Base-by-base conservation (phyloP, 2,797 vertebrate genomes). In the Corythornis leucogaster region DNA sequence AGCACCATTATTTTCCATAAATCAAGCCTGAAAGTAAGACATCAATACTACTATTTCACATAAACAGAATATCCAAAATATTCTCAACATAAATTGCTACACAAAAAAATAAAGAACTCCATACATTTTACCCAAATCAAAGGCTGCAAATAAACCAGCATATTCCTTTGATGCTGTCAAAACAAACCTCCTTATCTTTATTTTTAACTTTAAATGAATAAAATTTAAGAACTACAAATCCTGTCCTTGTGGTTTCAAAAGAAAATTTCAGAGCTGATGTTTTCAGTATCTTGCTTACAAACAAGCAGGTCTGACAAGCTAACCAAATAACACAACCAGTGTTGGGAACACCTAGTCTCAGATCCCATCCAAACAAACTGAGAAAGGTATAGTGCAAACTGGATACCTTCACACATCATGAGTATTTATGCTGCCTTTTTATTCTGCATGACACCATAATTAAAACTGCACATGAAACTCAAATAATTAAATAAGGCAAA, bases 131-230 rank as follows among this genome's bases (percentile, higher is more conserved):
- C 58, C 63, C 86, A 93, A 95, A 92, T 91, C 85, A 93, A 96
- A 96, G 91, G 45, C 59, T 95, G 93, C 57, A 95, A 96, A 96
- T 79, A 92, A 95, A 95, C 70, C 70, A 90, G 64, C 68, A 80
- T 67, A 95, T 87, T 90, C 81, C 81, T 93, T 94, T 95, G 90
- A 96, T 87, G 79, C 79, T 94, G 93, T 94, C 95, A 95, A 90
- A 95, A 93, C 88, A 87, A 95, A 92, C 80, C 80, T 92, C 89
- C 79, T 90, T 87, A 94, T 82, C 80, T 95, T 85, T 91, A 96
- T 95, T 95, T 96, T 95, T 95, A 94, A 95, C 88, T 89, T 90
- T 81, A 93, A 94, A 94, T 90, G 90, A 95, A 92, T 90, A 82
- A 91, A 94, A 94, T 91, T 75, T 96, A 94, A 88, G 84, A 93